phyloP scores from a whole-genome alignment of 2,888 invertebrate genomes.

The Stratiomys singularior region DNA sequence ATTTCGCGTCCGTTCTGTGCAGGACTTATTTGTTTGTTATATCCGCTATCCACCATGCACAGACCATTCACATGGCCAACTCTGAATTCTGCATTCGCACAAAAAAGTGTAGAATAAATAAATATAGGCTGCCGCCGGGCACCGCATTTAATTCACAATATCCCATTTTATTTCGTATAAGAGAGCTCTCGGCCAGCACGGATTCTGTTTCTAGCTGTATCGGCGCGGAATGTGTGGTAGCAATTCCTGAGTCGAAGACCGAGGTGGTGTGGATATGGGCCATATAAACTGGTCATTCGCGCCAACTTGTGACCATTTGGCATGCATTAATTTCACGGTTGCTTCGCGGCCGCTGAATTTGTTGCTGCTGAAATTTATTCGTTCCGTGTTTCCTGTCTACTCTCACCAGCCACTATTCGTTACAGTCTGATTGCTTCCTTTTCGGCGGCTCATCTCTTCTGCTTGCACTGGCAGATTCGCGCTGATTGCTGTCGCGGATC shows the following conservation, averaged over 20 bases:
- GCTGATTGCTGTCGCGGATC: background rate
- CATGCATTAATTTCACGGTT: constrained; percentile 38
- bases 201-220: background rate
- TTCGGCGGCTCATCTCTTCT: background rate
- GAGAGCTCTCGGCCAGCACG: background rate
- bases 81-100: background rate
- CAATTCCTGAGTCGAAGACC: background rate
- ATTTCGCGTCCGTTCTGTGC: background rate
- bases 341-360: constrained; percentile 17
- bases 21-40: background rate
- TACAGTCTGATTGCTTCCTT: constrained; percentile 27
- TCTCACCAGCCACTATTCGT: constrained; percentile 21
- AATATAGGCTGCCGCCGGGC: constrained; percentile 9
- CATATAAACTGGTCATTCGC: constrained; percentile 29
- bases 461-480: background rate
- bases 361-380: constrained; percentile 36
- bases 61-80: background rate
- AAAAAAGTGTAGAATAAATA: constrained; percentile 1
- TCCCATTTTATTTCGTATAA: background rate
- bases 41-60: background rate
- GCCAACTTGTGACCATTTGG: constrained; percentile 35
- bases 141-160: constrained; percentile 17
- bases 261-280: constrained; percentile 16
- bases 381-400: constrained; percentile 40
- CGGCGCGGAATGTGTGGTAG: background rate